These are phyloP conservation scores for Synanthedon formicaeformis DNA, from an alignment of 2,888 invertebrate species.

Conservation along the genomic window DNA sequence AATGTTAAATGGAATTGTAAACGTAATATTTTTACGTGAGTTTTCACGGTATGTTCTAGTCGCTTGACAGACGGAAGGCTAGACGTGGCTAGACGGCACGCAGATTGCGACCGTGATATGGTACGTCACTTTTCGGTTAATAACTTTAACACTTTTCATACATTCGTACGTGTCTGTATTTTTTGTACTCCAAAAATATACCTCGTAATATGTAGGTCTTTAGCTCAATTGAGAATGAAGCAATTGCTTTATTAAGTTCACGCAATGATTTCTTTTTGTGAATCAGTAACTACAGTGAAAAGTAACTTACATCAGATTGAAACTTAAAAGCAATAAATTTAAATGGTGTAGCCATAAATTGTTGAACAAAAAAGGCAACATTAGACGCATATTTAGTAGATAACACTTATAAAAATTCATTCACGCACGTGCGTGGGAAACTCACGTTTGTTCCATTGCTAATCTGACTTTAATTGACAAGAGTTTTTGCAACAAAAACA, in stretches of 20 bases:
- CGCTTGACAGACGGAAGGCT: constrained; percentile 6
- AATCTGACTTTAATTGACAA: constrained; percentile 17
- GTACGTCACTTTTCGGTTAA: background rate
- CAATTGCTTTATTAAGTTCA: too few relatives aligned
- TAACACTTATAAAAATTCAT: background rate
- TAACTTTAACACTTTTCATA: background rate
- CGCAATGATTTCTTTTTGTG: too few relatives aligned
- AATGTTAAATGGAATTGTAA: background rate
- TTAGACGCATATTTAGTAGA: background rate
- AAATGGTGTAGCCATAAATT: too few relatives aligned
- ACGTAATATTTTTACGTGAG: constrained; percentile 1
- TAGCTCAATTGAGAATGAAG: too few relatives aligned
- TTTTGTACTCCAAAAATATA: background rate
- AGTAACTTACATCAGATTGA: too few relatives aligned
- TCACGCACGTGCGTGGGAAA: background rate
- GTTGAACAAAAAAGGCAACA: background rate
- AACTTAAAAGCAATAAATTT: too few relatives aligned
- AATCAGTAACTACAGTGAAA: too few relatives aligned
- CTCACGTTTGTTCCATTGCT: background rate
- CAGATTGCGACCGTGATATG: constrained; percentile 7
- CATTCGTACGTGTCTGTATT: background rate
- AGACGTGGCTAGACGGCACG: constrained; percentile 6
- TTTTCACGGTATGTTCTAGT: background rate
- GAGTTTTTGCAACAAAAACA: constrained; percentile 15
- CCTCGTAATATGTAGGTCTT: too few relatives aligned